Conservation (phyloP, 2,888 invertebrate genomes). For the Prosopocoilus inquinatus region DNA sequence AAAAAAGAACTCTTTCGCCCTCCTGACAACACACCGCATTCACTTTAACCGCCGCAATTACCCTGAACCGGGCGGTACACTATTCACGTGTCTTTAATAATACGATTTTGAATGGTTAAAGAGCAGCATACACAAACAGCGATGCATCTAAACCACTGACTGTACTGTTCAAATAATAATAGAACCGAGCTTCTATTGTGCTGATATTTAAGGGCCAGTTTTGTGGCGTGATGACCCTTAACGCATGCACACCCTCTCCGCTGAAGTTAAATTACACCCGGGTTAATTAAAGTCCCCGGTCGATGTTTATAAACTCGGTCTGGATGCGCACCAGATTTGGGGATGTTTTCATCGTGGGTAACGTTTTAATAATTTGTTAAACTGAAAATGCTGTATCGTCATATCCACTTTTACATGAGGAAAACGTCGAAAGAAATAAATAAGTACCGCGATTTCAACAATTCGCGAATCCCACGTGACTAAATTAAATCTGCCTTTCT, state of each 20-base stretch:
- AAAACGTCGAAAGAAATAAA: too few relatives aligned
- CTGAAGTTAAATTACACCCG: conserved; percentile 40
- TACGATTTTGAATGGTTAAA: not conserved
- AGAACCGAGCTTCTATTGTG: not conserved
- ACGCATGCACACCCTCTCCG: conserved; percentile 10
- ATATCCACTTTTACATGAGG: too few relatives aligned
- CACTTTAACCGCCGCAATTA: too few relatives aligned
- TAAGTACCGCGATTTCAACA: too few relatives aligned
- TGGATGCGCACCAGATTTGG: not conserved
- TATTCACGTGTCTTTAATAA: too few relatives aligned
- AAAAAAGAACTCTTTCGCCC: too few relatives aligned
- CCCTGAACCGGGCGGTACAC: too few relatives aligned
- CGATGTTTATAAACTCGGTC: conserved; percentile 38
- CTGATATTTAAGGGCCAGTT: not conserved
- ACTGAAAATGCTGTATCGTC: too few relatives aligned
- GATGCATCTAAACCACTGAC: not conserved
- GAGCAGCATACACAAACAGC: not conserved
- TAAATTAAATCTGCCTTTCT: too few relatives aligned
- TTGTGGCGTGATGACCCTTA: not conserved
- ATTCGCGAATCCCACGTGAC: too few relatives aligned
- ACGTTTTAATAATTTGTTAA: too few relatives aligned
- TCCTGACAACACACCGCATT: too few relatives aligned
- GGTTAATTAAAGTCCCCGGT: conserved; percentile 44
- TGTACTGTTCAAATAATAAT: not conserved
- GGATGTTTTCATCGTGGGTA: not conserved